phyloP scores from a whole-genome alignment of 2,113 vertebrate genomes.

The Parotia lawesii region DNA sequence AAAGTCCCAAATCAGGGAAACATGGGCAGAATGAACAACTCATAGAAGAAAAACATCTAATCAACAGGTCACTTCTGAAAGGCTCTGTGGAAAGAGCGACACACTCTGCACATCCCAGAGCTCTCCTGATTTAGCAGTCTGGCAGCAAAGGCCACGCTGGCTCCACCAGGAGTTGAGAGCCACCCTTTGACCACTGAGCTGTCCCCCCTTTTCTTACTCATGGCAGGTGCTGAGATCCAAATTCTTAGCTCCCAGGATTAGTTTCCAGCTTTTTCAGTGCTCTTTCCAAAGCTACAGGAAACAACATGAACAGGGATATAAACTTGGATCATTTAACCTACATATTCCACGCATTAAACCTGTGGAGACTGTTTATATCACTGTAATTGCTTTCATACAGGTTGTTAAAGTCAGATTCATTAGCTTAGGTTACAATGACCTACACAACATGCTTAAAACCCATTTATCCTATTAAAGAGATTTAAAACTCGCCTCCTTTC shows the following conservation, averaged over 20 bases:
- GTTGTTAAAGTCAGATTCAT: constrained; percentile 23
- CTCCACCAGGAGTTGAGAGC: neutral
- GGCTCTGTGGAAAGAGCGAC: neutral
- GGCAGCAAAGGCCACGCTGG: neutral
- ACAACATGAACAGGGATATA: neutral
- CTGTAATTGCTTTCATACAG: neutral
- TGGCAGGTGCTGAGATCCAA: neutral
- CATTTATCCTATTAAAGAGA: constrained; percentile 39
- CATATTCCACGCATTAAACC: neutral
- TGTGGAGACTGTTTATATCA: neutral
- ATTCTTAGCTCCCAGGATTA: neutral
- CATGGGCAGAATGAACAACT: neutral
- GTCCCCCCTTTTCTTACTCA: neutral
- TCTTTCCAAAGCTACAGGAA: neutral
- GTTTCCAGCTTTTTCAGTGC: neutral
- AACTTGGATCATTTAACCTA: neutral
- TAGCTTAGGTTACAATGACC: constrained; percentile 52
- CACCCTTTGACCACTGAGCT: neutral
- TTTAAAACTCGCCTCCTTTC: neutral
- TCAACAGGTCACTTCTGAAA: neutral
- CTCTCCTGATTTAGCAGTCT: neutral
- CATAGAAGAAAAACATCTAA: fast-evolving
- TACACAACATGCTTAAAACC: constrained; percentile 20
- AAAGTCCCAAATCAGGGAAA: neutral
- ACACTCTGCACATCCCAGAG: neutral